Base-by-base conservation (phyloP, 2,113 vertebrate genomes). In the Crotalus tigris region DNA sequence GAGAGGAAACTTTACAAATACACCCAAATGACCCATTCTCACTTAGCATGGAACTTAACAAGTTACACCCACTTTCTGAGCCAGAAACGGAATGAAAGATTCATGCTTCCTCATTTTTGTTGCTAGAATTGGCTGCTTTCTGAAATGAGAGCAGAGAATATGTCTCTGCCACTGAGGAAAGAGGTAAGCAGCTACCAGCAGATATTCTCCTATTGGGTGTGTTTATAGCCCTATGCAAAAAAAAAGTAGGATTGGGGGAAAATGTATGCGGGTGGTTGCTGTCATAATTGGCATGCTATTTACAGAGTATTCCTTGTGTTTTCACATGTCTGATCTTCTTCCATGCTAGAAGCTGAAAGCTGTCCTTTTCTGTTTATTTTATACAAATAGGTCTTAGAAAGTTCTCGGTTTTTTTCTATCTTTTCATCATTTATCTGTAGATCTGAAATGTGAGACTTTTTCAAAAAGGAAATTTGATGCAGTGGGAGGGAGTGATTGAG, bases 1-100 rank as follows among this genome's bases (percentile, higher is more conserved):
- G 97, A 95, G 49, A 49, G 91, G 64, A 95, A 95, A 95, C 95
- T 94, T 93, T 96, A 95, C 93, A 94, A 95, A 95, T 97, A 97
- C 97, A 96, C 97, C 97, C 98, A 89, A 90, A 93, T 92, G 97
- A 97, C 97, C 98, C 96, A 94, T 97, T 96, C 97, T 96, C 87
- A 97, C 94, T 86, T 91, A 88, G 96, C 96, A 85, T 93, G 96
- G 96, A 97, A 96, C 97, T 97, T 96, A 49, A n/a, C 93, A 0
- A 97, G 98, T 96, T 96, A 95, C 98, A 97, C 97, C 97, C 97
- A 97, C 97, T 96, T 89, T 58, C 93, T 92, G 95, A 75, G 95
- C 96, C 96, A 89, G 96, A 53, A 94, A 96, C 85, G 61, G 91
- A 96, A 95, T 96, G 96, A 96, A 95, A 96, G 87, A 49, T 96